A percentile compares a stretch with the other conserved stretches of the same genome.
Conservation (phyloP, 1,140 invertebrate genomes). For the Laupala kohalensis region DNA sequence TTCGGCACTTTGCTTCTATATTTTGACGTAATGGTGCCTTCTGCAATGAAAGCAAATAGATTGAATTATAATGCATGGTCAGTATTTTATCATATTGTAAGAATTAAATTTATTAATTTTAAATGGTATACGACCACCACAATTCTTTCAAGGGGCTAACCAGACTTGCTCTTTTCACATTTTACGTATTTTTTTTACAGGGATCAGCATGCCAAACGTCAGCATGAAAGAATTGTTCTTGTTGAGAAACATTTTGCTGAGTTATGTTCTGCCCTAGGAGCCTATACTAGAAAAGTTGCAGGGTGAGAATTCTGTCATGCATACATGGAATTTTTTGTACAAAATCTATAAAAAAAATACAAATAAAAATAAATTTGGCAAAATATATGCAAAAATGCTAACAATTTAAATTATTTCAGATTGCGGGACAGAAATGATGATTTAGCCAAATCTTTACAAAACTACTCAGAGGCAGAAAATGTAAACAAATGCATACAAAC, state of each 20-base stretch:
- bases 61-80: too few species aligned
- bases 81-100: too few species aligned
- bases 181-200: too few species aligned
- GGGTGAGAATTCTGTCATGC: not conserved
- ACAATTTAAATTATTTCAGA: not conserved
- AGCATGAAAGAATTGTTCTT: slow-evolving; percentile 7
- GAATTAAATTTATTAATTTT: too few species aligned
- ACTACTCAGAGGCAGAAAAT: slow-evolving; percentile 10
- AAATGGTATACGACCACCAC: too few species aligned
- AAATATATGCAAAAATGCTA: not conserved
- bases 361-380: not conserved
- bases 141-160: too few species aligned
- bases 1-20: too few species aligned
- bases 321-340: not conserved
- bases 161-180: too few species aligned
- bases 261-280: slow-evolving; percentile 5
- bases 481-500: slow-evolving; percentile 7
- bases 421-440: slow-evolving; percentile 10
- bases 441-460: not conserved
- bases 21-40: too few species aligned
- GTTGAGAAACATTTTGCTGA: slow-evolving; percentile 14
- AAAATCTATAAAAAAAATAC: not conserved
- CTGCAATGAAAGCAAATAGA: too few species aligned
- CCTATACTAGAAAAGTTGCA: slow-evolving; percentile 10
- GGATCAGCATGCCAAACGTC: slow-evolving; percentile 10